Evolutionary conservation across 1,140 invertebrate genomes (phyloP).

Genomic region (Radopholus similis): DNA sequence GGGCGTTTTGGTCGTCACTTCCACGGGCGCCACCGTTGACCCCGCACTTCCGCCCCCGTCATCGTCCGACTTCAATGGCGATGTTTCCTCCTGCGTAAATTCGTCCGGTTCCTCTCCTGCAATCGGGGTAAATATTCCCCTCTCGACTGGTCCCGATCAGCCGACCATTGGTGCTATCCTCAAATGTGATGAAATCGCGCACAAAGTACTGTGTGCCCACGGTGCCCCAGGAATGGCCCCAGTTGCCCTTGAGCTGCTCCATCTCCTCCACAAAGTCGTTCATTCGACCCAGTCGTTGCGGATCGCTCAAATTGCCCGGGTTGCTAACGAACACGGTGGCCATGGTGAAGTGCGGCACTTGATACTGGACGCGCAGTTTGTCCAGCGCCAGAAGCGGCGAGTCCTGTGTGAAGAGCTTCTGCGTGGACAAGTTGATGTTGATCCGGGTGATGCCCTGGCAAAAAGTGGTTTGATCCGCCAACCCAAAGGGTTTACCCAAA

Average conservation of each 20-base stretch:
- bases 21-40: not conserved
- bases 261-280: slow-evolving; percentile 54
- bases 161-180: slow-evolving; percentile 40
- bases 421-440: slow-evolving; percentile 54
- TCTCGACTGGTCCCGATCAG: too few relatives aligned
- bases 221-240: slow-evolving; percentile 45
- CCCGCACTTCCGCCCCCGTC: not conserved
- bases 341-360: slow-evolving; percentile 57
- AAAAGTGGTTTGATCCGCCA: not conserved
- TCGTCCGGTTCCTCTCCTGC: too few relatives aligned
- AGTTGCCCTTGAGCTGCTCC: slow-evolving; percentile 48
- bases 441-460: slow-evolving; percentile 55
- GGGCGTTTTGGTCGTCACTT: slow-evolving; percentile 8
- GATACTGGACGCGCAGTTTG: slow-evolving; percentile 54
- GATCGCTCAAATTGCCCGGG: slow-evolving; percentile 57
- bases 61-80: slow-evolving; percentile 9
- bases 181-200: slow-evolving; percentile 50
- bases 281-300: slow-evolving; percentile 35
- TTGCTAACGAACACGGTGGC: slow-evolving; percentile 55
- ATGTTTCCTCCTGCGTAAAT: too few relatives aligned
- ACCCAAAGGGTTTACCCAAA: slow-evolving; percentile 37
- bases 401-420: slow-evolving; percentile 55
- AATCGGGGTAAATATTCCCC: too few relatives aligned
- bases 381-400: slow-evolving; percentile 52
- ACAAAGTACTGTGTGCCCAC: slow-evolving; percentile 59